Percentiles rank a stretch among this genome's conserved stretches.
Evolutionary conservation across 2,888 invertebrate species (phyloP).

Genomic region (Aporophyla lueneburgensis): DNA sequence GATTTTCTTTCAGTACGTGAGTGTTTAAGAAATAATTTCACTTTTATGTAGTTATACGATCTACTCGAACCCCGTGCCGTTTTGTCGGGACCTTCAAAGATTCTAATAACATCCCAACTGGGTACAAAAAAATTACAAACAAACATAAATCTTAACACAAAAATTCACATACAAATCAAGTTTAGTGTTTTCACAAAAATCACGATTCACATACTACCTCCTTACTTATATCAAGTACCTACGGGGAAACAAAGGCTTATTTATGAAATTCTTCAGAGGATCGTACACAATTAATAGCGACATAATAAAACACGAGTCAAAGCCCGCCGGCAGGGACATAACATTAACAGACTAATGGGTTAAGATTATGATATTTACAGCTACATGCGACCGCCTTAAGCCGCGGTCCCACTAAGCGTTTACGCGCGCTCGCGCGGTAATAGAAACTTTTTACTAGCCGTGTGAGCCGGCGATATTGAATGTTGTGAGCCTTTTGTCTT

Average conservation of each 20-base stretch:
- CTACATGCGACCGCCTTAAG: constrained; percentile 83
- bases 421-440: constrained; percentile 48
- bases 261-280: constrained; percentile 73
- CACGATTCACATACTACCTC: constrained; percentile 43
- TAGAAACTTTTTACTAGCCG: constrained; percentile 57
- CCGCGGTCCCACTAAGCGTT: constrained; percentile 70
- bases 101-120: constrained; percentile 5
- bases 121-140: constrained; percentile 1
- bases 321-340: constrained; percentile 87
- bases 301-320: constrained; percentile 84
- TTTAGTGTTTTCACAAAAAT: constrained; percentile 39
- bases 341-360: constrained; percentile 87
- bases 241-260: constrained; percentile 69
- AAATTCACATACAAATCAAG: constrained; percentile 38
- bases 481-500: constrained; percentile 21
- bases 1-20: background rate
- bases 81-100: background rate
- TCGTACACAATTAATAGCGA: constrained; percentile 84
- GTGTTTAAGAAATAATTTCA: background rate
- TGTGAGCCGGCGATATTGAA: constrained; percentile 21
- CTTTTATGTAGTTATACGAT: background rate
- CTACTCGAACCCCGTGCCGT: background rate
- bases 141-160: constrained; percentile 18
- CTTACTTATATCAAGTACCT: constrained; percentile 46
- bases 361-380: constrained; percentile 90